Evolutionary conservation across 2,888 invertebrate genomes (phyloP).

Genomic region (Homarus gammarus): DNA sequence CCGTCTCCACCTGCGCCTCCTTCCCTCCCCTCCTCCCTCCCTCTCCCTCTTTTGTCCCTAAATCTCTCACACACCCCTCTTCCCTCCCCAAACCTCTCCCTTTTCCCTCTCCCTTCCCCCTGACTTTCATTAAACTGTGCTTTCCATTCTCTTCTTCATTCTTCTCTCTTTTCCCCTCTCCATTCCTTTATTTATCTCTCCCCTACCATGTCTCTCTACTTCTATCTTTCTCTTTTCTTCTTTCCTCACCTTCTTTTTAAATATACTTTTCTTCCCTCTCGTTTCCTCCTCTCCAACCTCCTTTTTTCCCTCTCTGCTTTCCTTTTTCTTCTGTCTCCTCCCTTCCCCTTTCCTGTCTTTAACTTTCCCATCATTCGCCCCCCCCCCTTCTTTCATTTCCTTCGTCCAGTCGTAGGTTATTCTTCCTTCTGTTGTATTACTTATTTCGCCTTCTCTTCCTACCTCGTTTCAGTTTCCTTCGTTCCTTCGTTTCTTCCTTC

Average conservation of each 20-base stretch:
- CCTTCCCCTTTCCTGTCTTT: too few species aligned
- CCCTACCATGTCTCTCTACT: not conserved
- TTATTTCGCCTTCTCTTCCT: too few species aligned
- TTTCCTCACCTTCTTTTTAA: not conserved
- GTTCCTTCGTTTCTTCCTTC: too few species aligned
- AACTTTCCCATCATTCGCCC: too few species aligned
- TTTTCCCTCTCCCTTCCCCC: not conserved
- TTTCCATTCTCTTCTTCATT: not conserved
- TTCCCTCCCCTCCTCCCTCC: not conserved
- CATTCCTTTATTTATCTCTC: not conserved
- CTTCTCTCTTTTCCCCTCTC: not conserved
- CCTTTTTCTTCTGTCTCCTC: too few species aligned
- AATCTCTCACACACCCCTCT: not conserved
- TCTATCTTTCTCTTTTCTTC: slow-evolving; percentile 2
- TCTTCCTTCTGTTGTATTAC: too few species aligned
- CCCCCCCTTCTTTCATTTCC: too few species aligned
- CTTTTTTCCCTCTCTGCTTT: too few species aligned
- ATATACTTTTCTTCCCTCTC: too few species aligned
- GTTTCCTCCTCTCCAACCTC: too few species aligned
- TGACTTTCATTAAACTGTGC: not conserved
- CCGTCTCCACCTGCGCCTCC: not conserved
- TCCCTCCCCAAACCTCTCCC: not conserved
- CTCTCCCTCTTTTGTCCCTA: not conserved
- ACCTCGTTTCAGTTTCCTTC: too few species aligned
- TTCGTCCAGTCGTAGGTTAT: too few species aligned